Conservation (phyloP, 2,113 vertebrate genomes). For the human region DNA sequence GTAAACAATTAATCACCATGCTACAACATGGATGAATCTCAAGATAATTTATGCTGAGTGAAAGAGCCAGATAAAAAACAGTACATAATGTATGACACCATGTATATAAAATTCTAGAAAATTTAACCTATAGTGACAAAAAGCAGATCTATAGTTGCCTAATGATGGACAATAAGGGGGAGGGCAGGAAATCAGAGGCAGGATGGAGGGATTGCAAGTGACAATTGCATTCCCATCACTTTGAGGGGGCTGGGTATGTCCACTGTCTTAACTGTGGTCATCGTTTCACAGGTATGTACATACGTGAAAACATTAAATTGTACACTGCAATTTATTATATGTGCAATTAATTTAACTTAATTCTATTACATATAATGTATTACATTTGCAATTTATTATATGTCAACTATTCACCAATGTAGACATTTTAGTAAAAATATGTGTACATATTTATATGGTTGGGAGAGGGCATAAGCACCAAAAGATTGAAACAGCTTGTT, state of each 20-base stretch:
- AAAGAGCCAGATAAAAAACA: not conserved
- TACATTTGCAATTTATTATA: not conserved
- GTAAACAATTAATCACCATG: not conserved
- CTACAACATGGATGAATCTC: not conserved
- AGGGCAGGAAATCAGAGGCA: not conserved
- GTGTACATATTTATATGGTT: not conserved
- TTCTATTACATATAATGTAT: not conserved
- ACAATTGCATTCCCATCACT: not conserved
- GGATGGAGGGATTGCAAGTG: not conserved
- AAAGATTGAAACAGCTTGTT: not conserved
- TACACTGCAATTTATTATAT: not conserved
- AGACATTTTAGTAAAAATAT: conserved; percentile 34
- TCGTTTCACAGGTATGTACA: not conserved
- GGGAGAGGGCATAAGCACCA: not conserved
- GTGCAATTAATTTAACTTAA: not conserved
- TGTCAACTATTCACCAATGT: not conserved
- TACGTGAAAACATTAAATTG: not conserved
- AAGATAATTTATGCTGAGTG: not conserved
- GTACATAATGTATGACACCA: not conserved
- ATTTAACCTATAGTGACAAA: not conserved
- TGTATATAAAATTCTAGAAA: not conserved
- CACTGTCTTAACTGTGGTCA: not conserved
- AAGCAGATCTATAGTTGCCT: not conserved
- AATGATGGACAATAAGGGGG: not conserved
- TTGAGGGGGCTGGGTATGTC: not conserved